phyloP scores from a whole-genome alignment of 2,113 vertebrate genomes.

The Kryptolebias marmoratus region DNA sequence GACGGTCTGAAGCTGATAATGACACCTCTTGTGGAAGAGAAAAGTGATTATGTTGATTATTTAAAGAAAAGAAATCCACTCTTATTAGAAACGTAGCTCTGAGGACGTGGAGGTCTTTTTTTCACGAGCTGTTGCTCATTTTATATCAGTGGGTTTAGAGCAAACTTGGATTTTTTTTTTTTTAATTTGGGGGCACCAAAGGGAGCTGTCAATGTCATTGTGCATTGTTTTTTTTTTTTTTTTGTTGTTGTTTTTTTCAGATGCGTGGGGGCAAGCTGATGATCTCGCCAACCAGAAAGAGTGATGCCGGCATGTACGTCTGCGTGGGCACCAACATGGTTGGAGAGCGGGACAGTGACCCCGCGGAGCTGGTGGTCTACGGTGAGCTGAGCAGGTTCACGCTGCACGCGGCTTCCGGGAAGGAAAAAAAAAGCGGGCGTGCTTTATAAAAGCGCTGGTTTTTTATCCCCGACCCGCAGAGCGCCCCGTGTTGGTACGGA shows the following conservation, averaged over 20 bases:
- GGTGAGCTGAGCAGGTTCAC: constrained; percentile 77
- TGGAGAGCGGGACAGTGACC: constrained; percentile 95
- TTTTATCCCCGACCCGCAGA: constrained; percentile 57
- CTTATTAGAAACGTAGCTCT: background rate
- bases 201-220: background rate
- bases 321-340: constrained; percentile 98
- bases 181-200: background rate
- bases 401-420: background rate
- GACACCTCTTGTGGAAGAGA: background rate
- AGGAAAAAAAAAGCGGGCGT: background rate
- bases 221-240: constrained; percentile 35
- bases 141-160: no score
- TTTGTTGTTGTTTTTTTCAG: constrained; percentile 72
- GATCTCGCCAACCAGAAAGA: constrained; percentile 95
- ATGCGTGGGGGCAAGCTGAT: constrained; percentile 95
- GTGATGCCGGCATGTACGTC: constrained; percentile 95
- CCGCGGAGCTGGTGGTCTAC: constrained; percentile 93
- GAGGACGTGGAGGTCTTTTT: no score
- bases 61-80: background rate
- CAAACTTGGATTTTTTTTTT: background rate
- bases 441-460: background rate
- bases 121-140: no score
- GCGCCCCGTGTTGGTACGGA: constrained; percentile 92
- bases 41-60: background rate
- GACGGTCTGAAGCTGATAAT: constrained; percentile 1